These are phyloP conservation scores for Cylloceria caligata DNA, from an alignment of 2,888 invertebrate genomes.

Conservation along the genomic window DNA sequence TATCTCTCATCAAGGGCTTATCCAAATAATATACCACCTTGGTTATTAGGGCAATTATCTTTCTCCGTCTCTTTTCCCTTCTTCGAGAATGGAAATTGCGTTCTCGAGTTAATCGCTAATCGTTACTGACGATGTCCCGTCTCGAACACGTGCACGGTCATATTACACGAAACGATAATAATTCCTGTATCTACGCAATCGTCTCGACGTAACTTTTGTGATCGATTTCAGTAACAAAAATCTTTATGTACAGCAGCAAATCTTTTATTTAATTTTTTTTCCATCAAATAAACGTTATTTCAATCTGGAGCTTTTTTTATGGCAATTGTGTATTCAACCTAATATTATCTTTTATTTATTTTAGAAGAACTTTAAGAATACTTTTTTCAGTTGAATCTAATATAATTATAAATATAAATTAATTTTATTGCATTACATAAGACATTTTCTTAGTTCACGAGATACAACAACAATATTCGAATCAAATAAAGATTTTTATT, in stretches of 20 bases:
- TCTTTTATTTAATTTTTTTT: too few relatives aligned
- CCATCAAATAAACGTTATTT: neutral
- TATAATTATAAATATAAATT: neutral
- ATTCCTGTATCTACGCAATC: neutral
- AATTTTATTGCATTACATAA: neutral
- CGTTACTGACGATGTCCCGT: neutral
- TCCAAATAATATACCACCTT: neutral
- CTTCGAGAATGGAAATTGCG: neutral
- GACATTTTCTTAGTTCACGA: neutral
- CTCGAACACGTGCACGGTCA: neutral
- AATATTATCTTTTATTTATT: neutral
- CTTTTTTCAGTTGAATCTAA: neutral
- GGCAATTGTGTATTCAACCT: neutral
- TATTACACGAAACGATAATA: neutral
- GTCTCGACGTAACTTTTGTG: too few relatives aligned
- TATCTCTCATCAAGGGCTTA: neutral
- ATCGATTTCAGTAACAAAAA: too few relatives aligned
- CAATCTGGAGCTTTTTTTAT: neutral
- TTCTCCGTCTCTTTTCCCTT: neutral
- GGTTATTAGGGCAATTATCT: conserved; percentile 7
- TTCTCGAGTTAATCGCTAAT: conserved; percentile 14
- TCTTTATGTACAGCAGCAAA: too few relatives aligned
- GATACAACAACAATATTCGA: neutral
- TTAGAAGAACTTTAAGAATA: neutral
- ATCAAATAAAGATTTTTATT: neutral